Conservation (phyloP, 1,140 invertebrate species). For the Heliconius himera region DNA sequence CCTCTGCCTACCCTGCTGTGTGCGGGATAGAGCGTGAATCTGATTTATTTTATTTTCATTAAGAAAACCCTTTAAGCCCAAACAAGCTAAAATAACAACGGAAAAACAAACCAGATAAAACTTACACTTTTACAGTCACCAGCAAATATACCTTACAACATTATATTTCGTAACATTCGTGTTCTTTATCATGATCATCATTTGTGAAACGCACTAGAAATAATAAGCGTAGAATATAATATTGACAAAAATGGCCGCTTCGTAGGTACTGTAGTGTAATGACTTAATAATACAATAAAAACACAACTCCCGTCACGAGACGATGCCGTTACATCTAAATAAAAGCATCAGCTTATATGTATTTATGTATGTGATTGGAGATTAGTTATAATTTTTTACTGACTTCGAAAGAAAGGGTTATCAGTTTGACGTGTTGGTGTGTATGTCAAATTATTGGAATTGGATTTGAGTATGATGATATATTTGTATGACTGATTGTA, state of each 20-base stretch:
- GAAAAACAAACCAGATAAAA: not conserved
- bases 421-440: too few species aligned
- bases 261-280: constrained; percentile 31
- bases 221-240: constrained; percentile 24
- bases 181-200: not conserved
- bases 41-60: too few species aligned
- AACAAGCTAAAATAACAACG: too few species aligned
- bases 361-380: not conserved
- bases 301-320: constrained; percentile 47
- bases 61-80: too few species aligned
- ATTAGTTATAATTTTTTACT: not conserved
- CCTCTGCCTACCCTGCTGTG: too few species aligned
- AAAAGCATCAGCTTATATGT: not conserved
- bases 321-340: constrained; percentile 61
- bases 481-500: too few species aligned
- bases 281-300: constrained; percentile 49
- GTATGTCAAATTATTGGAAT: too few species aligned
- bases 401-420: too few species aligned
- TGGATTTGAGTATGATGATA: too few species aligned
- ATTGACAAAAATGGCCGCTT: constrained; percentile 44
- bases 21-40: too few species aligned
- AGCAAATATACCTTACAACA: not conserved
- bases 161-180: not conserved
- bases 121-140: not conserved
- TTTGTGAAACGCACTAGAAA: constrained; percentile 5